Evolutionary conservation across 2,797 vertebrate genomes (phyloP).

Genomic region (Thunnus albacares): DNA sequence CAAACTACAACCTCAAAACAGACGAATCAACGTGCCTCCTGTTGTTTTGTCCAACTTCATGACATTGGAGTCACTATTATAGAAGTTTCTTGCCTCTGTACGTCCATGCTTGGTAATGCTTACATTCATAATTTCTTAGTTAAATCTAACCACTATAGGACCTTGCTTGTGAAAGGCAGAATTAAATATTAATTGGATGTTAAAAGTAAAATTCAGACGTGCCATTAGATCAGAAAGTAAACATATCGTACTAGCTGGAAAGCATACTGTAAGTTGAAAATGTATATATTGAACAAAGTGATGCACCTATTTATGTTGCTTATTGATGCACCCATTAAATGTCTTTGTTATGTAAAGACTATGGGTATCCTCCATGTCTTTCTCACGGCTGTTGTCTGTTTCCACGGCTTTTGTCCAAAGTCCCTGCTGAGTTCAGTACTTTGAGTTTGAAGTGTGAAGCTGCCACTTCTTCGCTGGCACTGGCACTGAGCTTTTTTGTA

Average conservation of each 20-base stretch:
- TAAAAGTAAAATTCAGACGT: background rate
- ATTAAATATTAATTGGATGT: background rate
- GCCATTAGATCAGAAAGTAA: constrained; percentile 6
- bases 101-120: background rate
- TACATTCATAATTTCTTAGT: background rate
- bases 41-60: background rate
- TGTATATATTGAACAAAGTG: background rate
- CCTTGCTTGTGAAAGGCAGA: too few species aligned
- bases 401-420: constrained; percentile 18
- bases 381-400: background rate
- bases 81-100: background rate
- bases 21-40: background rate
- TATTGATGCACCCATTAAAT: background rate
- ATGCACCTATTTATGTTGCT: background rate
- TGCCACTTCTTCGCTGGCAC: too few species aligned
- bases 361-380: constrained; percentile 1
- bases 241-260: background rate
- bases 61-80: background rate
- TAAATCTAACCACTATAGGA: too few species aligned
- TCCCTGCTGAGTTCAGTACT: background rate
- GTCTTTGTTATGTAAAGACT: background rate
- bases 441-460: too few species aligned
- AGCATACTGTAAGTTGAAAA: too few species aligned
- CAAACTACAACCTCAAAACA: background rate
- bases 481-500: background rate